phyloP scores from a whole-genome alignment of 2,113 vertebrate species.

The Platysteira castanea region DNA sequence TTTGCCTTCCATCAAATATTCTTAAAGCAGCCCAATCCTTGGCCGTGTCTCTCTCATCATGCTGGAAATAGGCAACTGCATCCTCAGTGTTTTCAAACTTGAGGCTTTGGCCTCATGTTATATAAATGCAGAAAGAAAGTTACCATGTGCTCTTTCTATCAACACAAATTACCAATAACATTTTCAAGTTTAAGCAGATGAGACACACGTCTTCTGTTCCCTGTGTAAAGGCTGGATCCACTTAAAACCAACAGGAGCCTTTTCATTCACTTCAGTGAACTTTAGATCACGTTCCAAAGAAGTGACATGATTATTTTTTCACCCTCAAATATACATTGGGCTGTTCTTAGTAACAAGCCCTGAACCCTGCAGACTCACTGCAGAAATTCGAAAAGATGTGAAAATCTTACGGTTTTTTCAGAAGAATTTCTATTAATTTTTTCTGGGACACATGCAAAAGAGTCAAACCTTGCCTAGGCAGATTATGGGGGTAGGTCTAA shows the following conservation, averaged over 20 bases:
- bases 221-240: slow-evolving; percentile 11
- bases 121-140: slow-evolving; percentile 57
- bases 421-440: background rate
- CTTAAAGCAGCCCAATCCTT: slow-evolving; percentile 70
- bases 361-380: background rate
- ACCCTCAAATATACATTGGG: slow-evolving; percentile 18
- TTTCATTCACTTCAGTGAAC: slow-evolving; percentile 51
- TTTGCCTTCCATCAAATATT: slow-evolving; percentile 74
- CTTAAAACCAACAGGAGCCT: slow-evolving; percentile 47
- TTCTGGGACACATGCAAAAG: background rate
- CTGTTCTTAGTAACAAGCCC: slow-evolving; percentile 45
- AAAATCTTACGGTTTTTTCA: background rate
- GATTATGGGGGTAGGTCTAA: background rate
- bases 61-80: slow-evolving; percentile 70
- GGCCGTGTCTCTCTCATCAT: slow-evolving; percentile 74
- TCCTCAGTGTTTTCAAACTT: slow-evolving; percentile 72
- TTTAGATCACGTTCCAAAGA: slow-evolving; percentile 36
- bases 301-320: slow-evolving; percentile 66
- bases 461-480: background rate
- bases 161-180: slow-evolving; percentile 73
- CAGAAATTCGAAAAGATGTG: background rate
- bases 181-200: slow-evolving; percentile 66
- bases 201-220: slow-evolving; percentile 72
- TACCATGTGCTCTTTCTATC: slow-evolving; percentile 73
- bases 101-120: slow-evolving; percentile 79